These are phyloP conservation scores for Sclerodermus sp. DNA, from an alignment of 2,888 invertebrate genomes.

Conservation along the genomic window DNA sequence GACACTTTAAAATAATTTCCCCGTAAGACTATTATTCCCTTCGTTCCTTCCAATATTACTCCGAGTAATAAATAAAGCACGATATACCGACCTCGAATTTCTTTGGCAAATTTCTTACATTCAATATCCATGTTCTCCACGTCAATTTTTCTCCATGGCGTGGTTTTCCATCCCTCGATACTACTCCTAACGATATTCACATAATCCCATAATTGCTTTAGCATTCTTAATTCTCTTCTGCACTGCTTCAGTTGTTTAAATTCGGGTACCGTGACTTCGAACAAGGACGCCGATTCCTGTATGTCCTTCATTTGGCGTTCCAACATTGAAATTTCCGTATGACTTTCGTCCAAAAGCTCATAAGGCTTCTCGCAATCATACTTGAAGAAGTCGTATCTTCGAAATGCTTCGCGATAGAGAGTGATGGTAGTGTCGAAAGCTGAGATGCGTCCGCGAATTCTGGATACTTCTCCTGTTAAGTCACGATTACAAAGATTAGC, in stretches of 20 bases:
- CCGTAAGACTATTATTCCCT: too few relatives aligned
- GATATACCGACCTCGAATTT: conserved; percentile 70
- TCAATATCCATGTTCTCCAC: conserved; percentile 99
- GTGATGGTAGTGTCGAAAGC: conserved; percentile 83
- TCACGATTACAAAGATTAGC: background rate
- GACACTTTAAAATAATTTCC: conserved; percentile 56
- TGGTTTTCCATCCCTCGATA: conserved; percentile 96
- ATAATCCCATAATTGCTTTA: conserved; percentile 97
- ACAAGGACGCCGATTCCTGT: conserved; percentile 86
- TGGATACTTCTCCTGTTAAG: conserved; percentile 75
- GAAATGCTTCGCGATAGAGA: conserved; percentile 87
- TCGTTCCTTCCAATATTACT: too few relatives aligned
- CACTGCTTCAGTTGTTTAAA: conserved; percentile 92
- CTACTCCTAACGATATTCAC: conserved; percentile 85
- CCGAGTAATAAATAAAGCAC: too few relatives aligned
- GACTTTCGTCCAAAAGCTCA: conserved; percentile 73
- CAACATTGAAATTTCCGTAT: conserved; percentile 75
- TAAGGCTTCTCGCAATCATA: conserved; percentile 77
- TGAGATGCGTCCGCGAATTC: conserved; percentile 82
- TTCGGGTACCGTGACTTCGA: conserved; percentile 94
- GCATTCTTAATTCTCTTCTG: conserved; percentile 83
- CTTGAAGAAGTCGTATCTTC: conserved; percentile 75
- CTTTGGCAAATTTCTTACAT: conserved; percentile 96
- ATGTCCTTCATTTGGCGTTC: conserved; percentile 86
- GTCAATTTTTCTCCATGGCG: conserved; percentile 95